Evolutionary conservation across 2,888 invertebrate species (phyloP), one percentile per base, ranked within the genome.

Genomic region (Drosophila nigricruria): DNA sequence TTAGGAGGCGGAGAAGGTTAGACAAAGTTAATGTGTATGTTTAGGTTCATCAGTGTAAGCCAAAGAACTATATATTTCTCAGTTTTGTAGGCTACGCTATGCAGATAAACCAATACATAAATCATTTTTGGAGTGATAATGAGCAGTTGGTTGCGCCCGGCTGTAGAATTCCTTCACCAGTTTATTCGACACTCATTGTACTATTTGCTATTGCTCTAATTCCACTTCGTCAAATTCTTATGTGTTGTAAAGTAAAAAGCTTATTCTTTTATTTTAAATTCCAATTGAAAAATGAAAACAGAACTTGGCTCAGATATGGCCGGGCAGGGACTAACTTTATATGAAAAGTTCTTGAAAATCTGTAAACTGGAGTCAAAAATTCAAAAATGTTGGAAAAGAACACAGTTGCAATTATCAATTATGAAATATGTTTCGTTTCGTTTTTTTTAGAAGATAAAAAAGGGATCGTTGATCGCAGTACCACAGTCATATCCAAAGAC

Each of bases 401-500:
- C 49, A 68, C 47, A 20, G 63, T 74, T 78, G 74, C 78, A n/a
- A 77, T 82, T 88, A 87, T 79, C 59, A 74, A 81, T 78, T 82
- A 82, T 85, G 73, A 81, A 77, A 82, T 87, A 72, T 81, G 47
- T 87, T 49, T 49, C 30, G 30, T 49, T 49, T 47, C 18, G n/a
- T 86, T 73, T 82, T 85, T 82, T 85, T 78, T 72, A 95, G 97
- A 97, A 94, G 97, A 97, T 94, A 97, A 97, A 94, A 97, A 97
- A 94, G 96, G 96, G 94, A 96, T 96, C 92, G 97, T 97, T 94
- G 97, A 97, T 94, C 96, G 97, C 94, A 97, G 97, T 93, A 97
- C 97, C 94, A 97, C 97, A 93, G 97, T 97, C 93, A 97, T 97
- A 94, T 97, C 97, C 93, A 97, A 97, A 95, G 97, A 97, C 92